Evolutionary conservation across 2,113 vertebrate genomes (phyloP), one percentile per base, ranked within the genome.

Genomic region (Solenodon paradoxus): DNA sequence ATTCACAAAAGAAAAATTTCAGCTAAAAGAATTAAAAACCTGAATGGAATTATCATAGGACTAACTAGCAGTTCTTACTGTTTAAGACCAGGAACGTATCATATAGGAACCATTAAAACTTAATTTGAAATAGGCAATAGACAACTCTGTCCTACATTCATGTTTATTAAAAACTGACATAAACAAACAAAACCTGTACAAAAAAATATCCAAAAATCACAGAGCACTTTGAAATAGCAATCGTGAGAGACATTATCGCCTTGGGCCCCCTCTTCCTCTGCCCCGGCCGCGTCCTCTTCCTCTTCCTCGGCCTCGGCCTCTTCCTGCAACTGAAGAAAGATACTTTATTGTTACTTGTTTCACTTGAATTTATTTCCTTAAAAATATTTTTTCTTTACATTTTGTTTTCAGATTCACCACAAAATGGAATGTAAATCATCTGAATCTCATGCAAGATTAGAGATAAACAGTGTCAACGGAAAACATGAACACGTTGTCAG

Each of bases 271-370:
- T 97, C 99, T 98, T 90, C 99, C 99, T 97, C 99, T 98, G 69
- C 99, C 99, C 95, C 99, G 98, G 11, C 99, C 99, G 95, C 99
- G 98, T 9, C 99, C 99, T 96, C 99, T 98, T 81, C 99, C 99
- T 97, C 99, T 97, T 0, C 98, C 99, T 88, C 99, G 94, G 64
- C 99, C 99, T 91, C 99, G 98, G 83, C 99, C 99, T 95, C 99
- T 99, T 40, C 99, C 99, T 96, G 99, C 99, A 98, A 99, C 99
- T 99, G 96, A 64, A n/a, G 7, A 77, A 68, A 94, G 22, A 84
- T 16, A 45, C 7, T 72, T 82, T 88, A 85, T 7, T 55, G 49
- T 45, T 63, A 22, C 63, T 68, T 92, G 13, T 81, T 90, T 85
- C 81, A 51, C 6, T 59, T 86, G 24, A 72, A 66, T 63, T 69